These are phyloP conservation scores for Spondyliosoma cantharus DNA, from an alignment of 2,797 vertebrate genomes.

Conservation along the genomic window DNA sequence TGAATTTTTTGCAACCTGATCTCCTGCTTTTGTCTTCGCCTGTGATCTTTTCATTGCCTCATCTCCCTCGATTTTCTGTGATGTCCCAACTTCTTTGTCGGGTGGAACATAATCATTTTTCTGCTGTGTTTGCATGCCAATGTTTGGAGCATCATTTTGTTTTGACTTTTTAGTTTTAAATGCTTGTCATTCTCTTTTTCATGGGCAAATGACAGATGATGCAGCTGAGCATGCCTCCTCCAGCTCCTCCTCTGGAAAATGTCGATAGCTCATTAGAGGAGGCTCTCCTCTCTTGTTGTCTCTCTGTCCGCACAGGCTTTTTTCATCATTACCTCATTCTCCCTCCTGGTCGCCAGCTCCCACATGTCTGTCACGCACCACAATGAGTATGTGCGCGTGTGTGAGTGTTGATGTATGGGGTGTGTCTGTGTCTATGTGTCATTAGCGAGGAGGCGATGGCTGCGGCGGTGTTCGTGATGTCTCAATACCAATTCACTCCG, in stretches of 20 bases:
- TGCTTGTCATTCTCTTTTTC: slow-evolving; percentile 9
- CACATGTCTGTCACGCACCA: slow-evolving; percentile 48
- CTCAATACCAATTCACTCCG: slow-evolving; percentile 60
- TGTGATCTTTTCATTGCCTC: neutral
- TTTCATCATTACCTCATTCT: slow-evolving; percentile 75
- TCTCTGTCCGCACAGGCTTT: slow-evolving; percentile 36
- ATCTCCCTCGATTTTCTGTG: neutral
- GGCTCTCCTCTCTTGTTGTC: slow-evolving; percentile 35
- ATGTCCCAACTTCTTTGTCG: neutral
- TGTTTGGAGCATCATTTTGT: neutral
- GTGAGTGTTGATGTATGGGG: neutral
- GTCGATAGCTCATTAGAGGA: slow-evolving; percentile 76
- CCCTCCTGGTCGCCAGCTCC: slow-evolving; percentile 54
- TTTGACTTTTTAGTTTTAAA: slow-evolving; percentile 3
- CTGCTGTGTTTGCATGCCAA: slow-evolving; percentile 6
- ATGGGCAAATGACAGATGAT: slow-evolving; percentile 4
- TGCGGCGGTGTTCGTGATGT: slow-evolving; percentile 47
- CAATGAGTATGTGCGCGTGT: slow-evolving; percentile 22
- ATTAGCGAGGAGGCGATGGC: slow-evolving; percentile 50
- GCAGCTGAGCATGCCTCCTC: slow-evolving; percentile 20
- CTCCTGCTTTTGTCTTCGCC: slow-evolving; percentile 2
- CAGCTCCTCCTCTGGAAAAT: slow-evolving; percentile 59
- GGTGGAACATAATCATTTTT: neutral
- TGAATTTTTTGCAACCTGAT: slow-evolving; percentile 33
- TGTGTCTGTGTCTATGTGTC: slow-evolving; percentile 31